phyloP scores from a whole-genome alignment of 2,797 vertebrate genomes.

The Syndactyla subalaris region DNA sequence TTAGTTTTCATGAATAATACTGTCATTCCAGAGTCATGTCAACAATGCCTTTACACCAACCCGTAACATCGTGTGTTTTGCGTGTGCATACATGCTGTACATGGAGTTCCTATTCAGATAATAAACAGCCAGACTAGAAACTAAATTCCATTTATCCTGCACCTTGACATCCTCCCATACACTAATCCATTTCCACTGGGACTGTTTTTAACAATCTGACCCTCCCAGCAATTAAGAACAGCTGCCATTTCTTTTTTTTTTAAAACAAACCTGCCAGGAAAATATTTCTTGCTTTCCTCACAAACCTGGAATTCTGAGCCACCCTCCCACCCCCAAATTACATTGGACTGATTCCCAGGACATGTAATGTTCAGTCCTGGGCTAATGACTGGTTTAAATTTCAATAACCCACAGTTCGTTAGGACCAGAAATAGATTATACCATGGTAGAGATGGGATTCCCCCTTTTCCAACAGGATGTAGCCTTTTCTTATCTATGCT shows the following conservation, averaged over 20 bases:
- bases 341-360: conserved; percentile 59
- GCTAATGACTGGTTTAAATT: conserved; percentile 59
- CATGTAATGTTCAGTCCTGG: conserved; percentile 49
- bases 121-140: background rate
- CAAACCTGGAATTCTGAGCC: conserved; percentile 59
- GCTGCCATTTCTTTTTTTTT: conserved; percentile 56
- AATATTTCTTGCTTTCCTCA: conserved; percentile 71
- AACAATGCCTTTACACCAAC: background rate
- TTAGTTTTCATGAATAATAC: background rate
- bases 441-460: conserved; percentile 10
- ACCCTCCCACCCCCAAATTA: conserved; percentile 65
- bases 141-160: conserved; percentile 30
- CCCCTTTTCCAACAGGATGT: conserved; percentile 26
- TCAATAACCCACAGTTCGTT: conserved; percentile 29
- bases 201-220: conserved; percentile 54
- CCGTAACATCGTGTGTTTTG: rapidly evolving
- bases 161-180: conserved; percentile 45
- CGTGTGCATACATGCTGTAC: background rate
- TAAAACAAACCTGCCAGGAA: conserved; percentile 62
- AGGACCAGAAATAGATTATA: conserved; percentile 50
- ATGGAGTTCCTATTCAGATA: background rate
- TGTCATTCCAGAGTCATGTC: conserved; percentile 1
- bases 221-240: conserved; percentile 65
- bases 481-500: background rate
- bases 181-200: conserved; percentile 44